Base-by-base conservation (phyloP, 2,797 vertebrate species). In the Tenualosa thibaudeaui region DNA sequence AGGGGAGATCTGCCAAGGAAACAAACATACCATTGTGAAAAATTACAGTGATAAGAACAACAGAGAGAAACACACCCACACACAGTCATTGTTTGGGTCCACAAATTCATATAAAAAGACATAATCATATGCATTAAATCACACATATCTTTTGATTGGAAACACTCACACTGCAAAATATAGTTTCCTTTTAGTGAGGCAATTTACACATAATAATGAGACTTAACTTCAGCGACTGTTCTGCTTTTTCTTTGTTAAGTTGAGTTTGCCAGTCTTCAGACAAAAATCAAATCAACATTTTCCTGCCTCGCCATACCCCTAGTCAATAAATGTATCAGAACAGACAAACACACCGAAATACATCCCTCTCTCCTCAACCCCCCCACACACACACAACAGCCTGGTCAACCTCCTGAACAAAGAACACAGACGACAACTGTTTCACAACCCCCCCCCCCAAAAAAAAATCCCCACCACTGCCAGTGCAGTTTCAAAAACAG, bases 1-100 rank as follows among this genome's bases (percentile, higher is more conserved):
- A 96, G 26, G 98, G 98, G 88, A 98, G 94, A 91, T 99, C 98
- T 99, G 89, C 54, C 5, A 37, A 22, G 51, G 37, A 46, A 78
- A 19, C 37, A 78, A 78, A 78, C 71, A 78, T 43, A 17, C 7
- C 71, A 46, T 17, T 8, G 43, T 40, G 19, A 43, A 9, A 78
- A 37, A 17, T 71, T 40, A 71, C 15, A 40, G 26, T 71, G 31
- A 71, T 56, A 22, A 60, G 8, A 62, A 60, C 22, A 60, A 31
- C 54, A 19, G 46, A 46, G 50, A 51, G 9, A 51, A 5, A 51
- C 8, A 51, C 50, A 31, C 5, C 43, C 68, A 19, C 68, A 43
- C 31, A 6, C 37, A 43, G 2, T 78, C 31, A 3, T 40, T 1
- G 75, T 22, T 82, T 6, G 37, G 3, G 26, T n/a, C 50, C 37